phyloP scores from a whole-genome alignment of 2,888 invertebrate genomes.

The Creontiades dilutus region DNA sequence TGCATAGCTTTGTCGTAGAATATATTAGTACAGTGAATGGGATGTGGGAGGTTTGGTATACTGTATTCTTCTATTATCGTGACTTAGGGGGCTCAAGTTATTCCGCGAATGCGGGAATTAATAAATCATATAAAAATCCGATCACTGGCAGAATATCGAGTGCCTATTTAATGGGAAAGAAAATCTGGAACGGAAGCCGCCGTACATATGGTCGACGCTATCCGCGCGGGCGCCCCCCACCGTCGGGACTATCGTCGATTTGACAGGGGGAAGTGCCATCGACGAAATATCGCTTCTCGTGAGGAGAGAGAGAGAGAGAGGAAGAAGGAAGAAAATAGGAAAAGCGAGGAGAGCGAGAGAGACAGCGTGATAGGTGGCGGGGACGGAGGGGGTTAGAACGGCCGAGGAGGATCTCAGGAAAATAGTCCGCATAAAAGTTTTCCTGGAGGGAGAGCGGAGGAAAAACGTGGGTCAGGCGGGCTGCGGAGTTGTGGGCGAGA shows the following conservation, averaged over 20 bases:
- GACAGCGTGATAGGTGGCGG: too few relatives aligned
- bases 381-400: neutral
- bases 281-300: conserved; percentile 36
- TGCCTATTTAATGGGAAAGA: neutral
- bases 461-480: conserved; percentile 1
- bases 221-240: neutral
- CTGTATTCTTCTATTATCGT: too few relatives aligned
- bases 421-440: conserved; percentile 56
- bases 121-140: neutral
- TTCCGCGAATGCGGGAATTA: neutral
- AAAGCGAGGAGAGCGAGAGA: neutral
- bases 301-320: neutral
- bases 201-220: conserved; percentile 15
- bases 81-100: neutral
- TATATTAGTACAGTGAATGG: too few relatives aligned
- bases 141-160: neutral
- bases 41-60: too few relatives aligned
- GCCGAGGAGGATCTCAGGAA: conserved; percentile 24
- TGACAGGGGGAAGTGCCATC: conserved; percentile 23
- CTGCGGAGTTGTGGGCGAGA: neutral
- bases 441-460: conserved; percentile 23
- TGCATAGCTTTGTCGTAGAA: too few relatives aligned
- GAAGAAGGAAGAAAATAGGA: neutral
- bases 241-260: neutral
- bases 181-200: neutral